phyloP scores from a whole-genome alignment of 1,140 invertebrate genomes.

The Aphaenogaster rudis region DNA sequence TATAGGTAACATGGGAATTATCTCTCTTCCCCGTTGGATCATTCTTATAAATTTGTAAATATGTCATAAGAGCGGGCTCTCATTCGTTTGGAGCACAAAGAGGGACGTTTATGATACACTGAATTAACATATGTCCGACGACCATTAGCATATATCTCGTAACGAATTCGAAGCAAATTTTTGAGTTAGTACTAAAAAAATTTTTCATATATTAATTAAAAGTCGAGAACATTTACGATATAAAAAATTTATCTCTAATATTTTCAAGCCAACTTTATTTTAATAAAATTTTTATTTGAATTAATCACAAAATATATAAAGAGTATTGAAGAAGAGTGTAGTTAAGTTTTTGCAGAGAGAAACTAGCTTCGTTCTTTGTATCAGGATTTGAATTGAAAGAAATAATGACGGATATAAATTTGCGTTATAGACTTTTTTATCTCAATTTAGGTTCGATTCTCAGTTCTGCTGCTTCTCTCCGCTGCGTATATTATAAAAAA shows the following conservation, averaged over 20 bases:
- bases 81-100: neutral
- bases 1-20: slow-evolving; percentile 7
- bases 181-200: neutral
- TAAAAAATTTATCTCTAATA: neutral
- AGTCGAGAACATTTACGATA: neutral
- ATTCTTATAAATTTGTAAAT: slow-evolving; percentile 11
- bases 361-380: neutral
- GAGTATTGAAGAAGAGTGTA: no score
- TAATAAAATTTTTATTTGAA: neutral
- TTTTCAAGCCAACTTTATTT: neutral
- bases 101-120: neutral
- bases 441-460: neutral
- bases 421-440: neutral
- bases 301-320: neutral
- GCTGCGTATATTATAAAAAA: neutral
- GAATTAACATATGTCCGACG: neutral
- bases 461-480: neutral
- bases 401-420: neutral
- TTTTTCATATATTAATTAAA: neutral
- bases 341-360: neutral
- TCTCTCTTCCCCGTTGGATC: neutral
- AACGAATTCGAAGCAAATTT: neutral
- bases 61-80: neutral
- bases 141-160: neutral
- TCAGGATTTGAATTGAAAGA: neutral